Base-by-base conservation (phyloP, 1,140 invertebrate genomes). In the Thaumetopoea pityocampa region DNA sequence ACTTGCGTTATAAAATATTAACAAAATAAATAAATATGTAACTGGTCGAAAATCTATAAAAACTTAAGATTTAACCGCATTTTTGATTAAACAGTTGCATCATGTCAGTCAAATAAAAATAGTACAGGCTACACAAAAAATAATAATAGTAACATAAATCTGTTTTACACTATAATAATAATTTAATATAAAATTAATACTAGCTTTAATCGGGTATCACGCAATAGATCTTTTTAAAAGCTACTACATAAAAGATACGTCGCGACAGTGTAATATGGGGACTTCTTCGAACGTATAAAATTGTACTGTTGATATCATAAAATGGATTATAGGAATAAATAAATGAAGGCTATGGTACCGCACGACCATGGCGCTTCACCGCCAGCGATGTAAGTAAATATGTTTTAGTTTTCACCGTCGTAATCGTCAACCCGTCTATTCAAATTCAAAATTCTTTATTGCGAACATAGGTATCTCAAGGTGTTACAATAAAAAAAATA, bases 311-410 rank as follows among this genome's bases (percentile, higher is more conserved):
- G 15, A 4, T 35, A 22, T 11, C 11, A 42, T 11, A 41, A 18
- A 17, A 46, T 46, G 43, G 28, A 6, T 38, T 29, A 18, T 14
- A n/a, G 8, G 12, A 2, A 23, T 2, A 17, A 10, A 15, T 23
- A 18, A 33, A 37, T 38, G 34, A 28, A 46, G 20, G 6, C 15
- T 18, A 38, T 17, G 16, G 17, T 34, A 9, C n/a, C 34, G 4
- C 10, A 19, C 20, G 8, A 27, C 15, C 8, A 15, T 26, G n/a
- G n/a, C n/a, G n/a, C n/a, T n/a, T n/a, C n/a, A n/a, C 20, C 20
- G 5, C 17, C 5, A 8, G 20, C 26, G 1, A 5, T 8, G 40
- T 35, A 44, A 38, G 38, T 15, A n/a, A n/a, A n/a, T n/a, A n/a
- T n/a, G n/a, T n/a, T n/a, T n/a, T n/a, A n/a, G n/a, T n/a, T n/a